Conservation (phyloP, 2,797 vertebrate genomes). For the Enteromius paludinosus region DNA sequence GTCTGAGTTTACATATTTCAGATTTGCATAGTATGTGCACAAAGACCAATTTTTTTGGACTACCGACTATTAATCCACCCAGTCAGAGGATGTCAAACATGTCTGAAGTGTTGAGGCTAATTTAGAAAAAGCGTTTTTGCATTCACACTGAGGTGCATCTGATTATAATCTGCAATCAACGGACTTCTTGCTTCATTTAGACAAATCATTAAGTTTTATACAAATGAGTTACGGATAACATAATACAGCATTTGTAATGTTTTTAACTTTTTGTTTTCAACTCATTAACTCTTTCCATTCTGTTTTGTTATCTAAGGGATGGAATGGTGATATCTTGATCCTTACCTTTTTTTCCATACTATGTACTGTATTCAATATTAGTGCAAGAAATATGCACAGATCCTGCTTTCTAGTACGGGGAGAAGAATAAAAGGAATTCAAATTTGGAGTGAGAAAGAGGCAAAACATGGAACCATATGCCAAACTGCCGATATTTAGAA, state of each 20-base stretch:
- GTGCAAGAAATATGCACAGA: neutral
- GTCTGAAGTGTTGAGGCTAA: neutral
- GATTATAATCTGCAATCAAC: neutral
- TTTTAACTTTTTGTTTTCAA: neutral
- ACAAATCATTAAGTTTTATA: neutral
- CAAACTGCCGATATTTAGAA: slow-evolving; percentile 13
- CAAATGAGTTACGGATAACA: neutral
- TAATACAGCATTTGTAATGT: neutral
- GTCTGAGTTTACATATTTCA: neutral
- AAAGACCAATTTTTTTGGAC: neutral
- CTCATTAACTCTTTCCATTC: neutral
- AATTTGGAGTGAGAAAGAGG: neutral
- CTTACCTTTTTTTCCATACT: neutral
- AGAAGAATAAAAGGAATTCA: neutral
- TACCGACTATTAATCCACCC: neutral
- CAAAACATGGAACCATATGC: slow-evolving; percentile 31
- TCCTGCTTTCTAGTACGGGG: neutral
- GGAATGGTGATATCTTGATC: neutral
- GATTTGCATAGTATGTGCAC: neutral
- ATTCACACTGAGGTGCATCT: neutral
- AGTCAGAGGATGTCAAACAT: neutral
- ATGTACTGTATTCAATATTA: neutral
- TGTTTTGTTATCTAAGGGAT: neutral
- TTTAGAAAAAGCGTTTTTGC: neutral
- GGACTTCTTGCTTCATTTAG: neutral